Base-by-base conservation (phyloP, 2,888 invertebrate species). In the Heterodera filipjevi region DNA sequence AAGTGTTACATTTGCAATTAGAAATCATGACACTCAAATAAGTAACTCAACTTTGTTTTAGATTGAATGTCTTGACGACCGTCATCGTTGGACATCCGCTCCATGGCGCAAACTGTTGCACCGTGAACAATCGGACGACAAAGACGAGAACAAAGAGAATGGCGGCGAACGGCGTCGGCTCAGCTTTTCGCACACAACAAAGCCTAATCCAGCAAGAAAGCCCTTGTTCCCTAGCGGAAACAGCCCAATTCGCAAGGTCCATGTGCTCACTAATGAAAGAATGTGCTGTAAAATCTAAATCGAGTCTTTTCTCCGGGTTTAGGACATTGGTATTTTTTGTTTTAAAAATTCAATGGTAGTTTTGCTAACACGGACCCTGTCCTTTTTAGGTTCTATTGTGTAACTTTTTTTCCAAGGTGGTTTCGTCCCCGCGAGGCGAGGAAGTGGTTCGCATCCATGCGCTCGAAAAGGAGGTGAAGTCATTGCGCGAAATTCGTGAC, bases 361-460 rank as follows among this genome's bases (percentile, higher is more conserved):
- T n/a, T n/a, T n/a, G n/a, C n/a, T n/a, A n/a, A n/a, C n/a, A n/a
- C n/a, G n/a, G n/a, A n/a, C n/a, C n/a, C n/a, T n/a, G n/a, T n/a
- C n/a, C n/a, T n/a, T n/a, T n/a, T n/a, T n/a, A n/a, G n/a, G n/a
- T n/a, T n/a, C n/a, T n/a, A n/a, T n/a, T n/a, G n/a, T n/a, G n/a
- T 22, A 19, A 16, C 53, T 16, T 53, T 53, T 53, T 22, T 1
- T 16, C 3, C 33, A 33, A 68, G 35, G 68, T 68, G 14, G 33
- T 68, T 6, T 35, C 32, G 8, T 68, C 68, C 5, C 68, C 68
- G 68, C 68, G 68, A 6, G 68, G 68, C 8, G 14, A 68, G 16
- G 68, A 68, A 35, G 68, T 68, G 1, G 68, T 68, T 14, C 68
- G 68, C 33, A 68, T 68, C 33, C 32, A 68, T 32, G 68, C 68